phyloP scores from a whole-genome alignment of 2,888 invertebrate species.

The Aphodius granarius region DNA sequence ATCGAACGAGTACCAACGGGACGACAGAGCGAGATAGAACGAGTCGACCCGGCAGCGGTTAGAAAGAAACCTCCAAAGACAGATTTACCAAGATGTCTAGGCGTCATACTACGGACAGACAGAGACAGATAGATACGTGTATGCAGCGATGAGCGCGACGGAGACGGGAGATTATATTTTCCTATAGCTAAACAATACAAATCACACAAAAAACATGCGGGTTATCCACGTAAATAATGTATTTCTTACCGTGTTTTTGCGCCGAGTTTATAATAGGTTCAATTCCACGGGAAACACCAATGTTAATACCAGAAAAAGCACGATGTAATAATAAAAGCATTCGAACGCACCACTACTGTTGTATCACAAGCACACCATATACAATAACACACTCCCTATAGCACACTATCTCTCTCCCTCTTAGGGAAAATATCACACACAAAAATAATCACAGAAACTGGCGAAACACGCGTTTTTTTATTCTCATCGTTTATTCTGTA shows the following conservation, averaged over 20 bases:
- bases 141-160: constrained; percentile 4
- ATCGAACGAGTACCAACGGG: constrained; percentile 27
- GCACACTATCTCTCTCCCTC: constrained; percentile 10
- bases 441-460: constrained; percentile 13
- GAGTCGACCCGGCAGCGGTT: background rate
- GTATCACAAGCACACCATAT: constrained; percentile 24
- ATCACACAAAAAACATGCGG: background rate
- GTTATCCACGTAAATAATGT: background rate
- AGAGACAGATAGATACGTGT: background rate
- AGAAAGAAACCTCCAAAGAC: constrained; percentile 27
- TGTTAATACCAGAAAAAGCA: background rate
- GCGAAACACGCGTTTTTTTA: background rate
- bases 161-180: constrained; percentile 16
- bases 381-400: constrained; percentile 26
- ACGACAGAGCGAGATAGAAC: constrained; percentile 19
- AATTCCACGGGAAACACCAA: background rate
- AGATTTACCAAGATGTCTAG: constrained; percentile 30
- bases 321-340: background rate
- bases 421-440: constrained; percentile 16
- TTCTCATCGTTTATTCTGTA: constrained; percentile 16
- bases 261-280: background rate
- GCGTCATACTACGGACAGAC: constrained; percentile 21
- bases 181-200: background rate
- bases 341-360: background rate
- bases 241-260: background rate